Conservation (phyloP, 37 sponge, comb jelly and placozoan species). For the Ephydatia muelleri region DNA sequence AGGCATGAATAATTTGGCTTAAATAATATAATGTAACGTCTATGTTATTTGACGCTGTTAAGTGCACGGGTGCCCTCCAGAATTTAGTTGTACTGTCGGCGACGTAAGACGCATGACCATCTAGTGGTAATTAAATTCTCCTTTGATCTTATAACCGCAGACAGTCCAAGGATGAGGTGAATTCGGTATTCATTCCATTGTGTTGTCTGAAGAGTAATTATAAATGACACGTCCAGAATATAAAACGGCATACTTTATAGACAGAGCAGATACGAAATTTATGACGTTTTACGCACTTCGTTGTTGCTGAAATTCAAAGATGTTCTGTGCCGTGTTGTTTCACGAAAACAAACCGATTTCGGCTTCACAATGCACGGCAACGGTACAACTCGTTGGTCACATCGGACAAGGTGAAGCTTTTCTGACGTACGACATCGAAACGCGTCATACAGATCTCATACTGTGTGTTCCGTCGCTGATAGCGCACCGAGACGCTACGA, state of each 20-base stretch:
- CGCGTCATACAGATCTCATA: slow-evolving; percentile 5
- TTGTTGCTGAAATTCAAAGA: neutral
- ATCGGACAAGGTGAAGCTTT: slow-evolving; percentile 32
- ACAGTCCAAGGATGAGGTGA: slow-evolving; percentile 12
- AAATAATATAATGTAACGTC: too few relatives aligned
- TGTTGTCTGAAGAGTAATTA: slow-evolving; percentile 2
- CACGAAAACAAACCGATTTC: slow-evolving; percentile 3
- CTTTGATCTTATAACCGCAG: slow-evolving; percentile 33
- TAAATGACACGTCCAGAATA: neutral
- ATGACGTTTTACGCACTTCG: neutral
- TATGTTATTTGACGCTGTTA: neutral
- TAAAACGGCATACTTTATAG: slow-evolving; percentile 13
- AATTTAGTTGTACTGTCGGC: neutral
- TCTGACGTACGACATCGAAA: slow-evolving; percentile 4
- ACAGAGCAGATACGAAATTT: neutral
- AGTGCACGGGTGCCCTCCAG: slow-evolving; percentile 6
- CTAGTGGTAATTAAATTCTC: neutral
- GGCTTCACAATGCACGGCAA: slow-evolving; percentile 13
- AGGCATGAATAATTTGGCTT: too few relatives aligned
- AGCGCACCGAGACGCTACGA: slow-evolving; percentile 7
- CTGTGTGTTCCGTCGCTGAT: slow-evolving; percentile 37
- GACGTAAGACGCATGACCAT: neutral
- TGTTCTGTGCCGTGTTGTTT: slow-evolving; percentile 41
- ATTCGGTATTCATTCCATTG: slow-evolving; percentile 41
- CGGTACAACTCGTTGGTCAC: slow-evolving; percentile 14